Base-by-base conservation (phyloP, 1,140 invertebrate genomes). In the Anthonomus grandis region DNA sequence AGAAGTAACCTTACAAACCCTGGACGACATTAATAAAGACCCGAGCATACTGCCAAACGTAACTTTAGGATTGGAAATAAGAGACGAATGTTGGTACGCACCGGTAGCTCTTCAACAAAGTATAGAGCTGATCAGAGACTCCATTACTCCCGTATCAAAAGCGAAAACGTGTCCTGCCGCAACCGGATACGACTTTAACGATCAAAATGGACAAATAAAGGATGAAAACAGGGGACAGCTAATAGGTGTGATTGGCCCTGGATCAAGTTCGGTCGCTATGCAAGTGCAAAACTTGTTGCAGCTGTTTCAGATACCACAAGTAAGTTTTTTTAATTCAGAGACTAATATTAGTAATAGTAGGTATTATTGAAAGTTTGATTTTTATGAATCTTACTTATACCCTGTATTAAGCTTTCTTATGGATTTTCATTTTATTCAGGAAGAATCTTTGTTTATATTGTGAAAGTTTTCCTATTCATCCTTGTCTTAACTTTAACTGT, bases 241-340 rank as follows among this genome's bases (percentile, higher is more conserved):
- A 19, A 81, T 86, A 6, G 87, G 85, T 3, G 81, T 89, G 2
- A 78, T 88, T 17, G 86, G 86, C 3, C 86, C 86, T 0, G 86
- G 84, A 2, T 83, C 83, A 1, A 84, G 81, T 70, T 81, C 81
- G 6, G 81, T 84, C 2, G 81, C 85, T 0, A 81, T 87, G 44
- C 82, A 86, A 72, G 89, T 92, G 6, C 89, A 91, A 72, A 93
- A 92, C 76, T 71, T 93, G 22, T 74, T 92, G 23, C 88, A 91
- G 69, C 77, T 90, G 8, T 82, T 82, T 64, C 75, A 78, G 38
- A 77, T 82, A 53, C 80, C 80, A 9, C 80, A 82, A 65, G 76
- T 81, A 49, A 50, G 23, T 0, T n/a, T 13, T 31, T 4, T 10
- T 23, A 46, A 12, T 41, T 17, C 0, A 15, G n/a, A n/a, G n/a